These are phyloP conservation scores for Falco rusticolus DNA, from an alignment of 2,797 vertebrate genomes.

Conservation along the genomic window DNA sequence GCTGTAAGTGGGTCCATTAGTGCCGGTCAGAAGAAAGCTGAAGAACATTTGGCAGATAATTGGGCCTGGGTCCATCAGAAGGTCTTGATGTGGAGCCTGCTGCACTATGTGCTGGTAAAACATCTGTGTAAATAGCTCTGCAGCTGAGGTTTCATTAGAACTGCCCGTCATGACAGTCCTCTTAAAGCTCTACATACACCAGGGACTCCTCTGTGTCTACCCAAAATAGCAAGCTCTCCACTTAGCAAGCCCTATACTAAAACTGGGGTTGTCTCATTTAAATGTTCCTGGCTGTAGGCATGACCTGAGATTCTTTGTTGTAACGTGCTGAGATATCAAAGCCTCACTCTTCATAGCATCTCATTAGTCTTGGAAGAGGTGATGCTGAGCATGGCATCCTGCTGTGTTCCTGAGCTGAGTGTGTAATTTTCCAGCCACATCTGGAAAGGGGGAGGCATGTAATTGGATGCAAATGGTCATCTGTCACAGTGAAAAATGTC, in stretches of 20 bases:
- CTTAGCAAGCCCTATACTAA: neutral
- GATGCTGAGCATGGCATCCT: neutral
- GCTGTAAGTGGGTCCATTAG: conserved; percentile 32
- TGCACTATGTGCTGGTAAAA: neutral
- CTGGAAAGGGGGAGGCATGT: neutral
- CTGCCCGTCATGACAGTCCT: neutral
- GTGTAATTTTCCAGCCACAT: neutral
- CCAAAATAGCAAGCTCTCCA: conserved; percentile 1
- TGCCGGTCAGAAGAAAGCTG: conserved; percentile 10
- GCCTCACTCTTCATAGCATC: neutral
- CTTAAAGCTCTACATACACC: neutral
- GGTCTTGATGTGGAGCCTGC: neutral
- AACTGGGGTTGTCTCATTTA: neutral
- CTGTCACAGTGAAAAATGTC: neutral
- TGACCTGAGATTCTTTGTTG: neutral
- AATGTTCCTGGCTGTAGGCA: neutral
- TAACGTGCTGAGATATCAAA: conserved; percentile 11
- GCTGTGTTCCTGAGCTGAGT: neutral
- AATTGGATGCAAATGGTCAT: neutral
- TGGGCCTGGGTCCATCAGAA: conserved; percentile 32
- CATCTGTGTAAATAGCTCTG: conserved; percentile 11
- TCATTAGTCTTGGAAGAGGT: neutral
- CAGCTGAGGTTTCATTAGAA: conserved; percentile 23
- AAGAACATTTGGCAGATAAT: conserved; percentile 44
- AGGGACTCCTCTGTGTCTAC: neutral